Percentiles rank a stretch among this genome's conserved stretches.
phyloP scores from a whole-genome alignment of 2,113 vertebrate species.

The Fregetta grallaria region DNA sequence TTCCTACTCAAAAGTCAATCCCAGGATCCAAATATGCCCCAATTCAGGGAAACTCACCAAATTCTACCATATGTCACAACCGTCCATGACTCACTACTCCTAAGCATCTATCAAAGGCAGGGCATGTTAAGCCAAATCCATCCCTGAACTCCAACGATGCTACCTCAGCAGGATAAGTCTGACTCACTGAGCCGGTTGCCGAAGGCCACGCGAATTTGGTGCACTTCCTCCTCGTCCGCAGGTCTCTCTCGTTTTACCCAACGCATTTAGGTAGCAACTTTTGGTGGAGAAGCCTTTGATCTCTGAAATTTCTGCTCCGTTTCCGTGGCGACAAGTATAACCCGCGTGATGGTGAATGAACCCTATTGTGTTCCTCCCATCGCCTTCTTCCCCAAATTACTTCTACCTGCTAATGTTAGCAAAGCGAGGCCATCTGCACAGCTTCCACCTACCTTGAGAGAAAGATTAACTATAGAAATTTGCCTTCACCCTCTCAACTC shows the following conservation, averaged over 20 bases:
- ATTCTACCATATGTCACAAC: neutral
- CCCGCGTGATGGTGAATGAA: neutral
- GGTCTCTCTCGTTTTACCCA: neutral
- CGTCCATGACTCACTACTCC: neutral
- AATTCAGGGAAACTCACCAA: neutral
- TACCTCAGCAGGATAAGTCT: neutral
- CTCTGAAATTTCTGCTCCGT: constrained; percentile 14
- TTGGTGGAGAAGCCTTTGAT: constrained; percentile 45
- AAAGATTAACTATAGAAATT: neutral
- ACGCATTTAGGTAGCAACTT: neutral
- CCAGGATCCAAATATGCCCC: neutral
- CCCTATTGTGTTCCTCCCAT: neutral
- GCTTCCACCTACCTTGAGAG: neutral
- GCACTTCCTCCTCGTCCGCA: neutral
- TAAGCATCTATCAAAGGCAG: neutral
- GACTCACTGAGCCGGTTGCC: neutral
- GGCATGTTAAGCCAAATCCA: neutral
- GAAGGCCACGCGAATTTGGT: neutral
- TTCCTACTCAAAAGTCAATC: neutral
- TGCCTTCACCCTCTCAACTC: neutral
- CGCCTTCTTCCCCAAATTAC: constrained; percentile 7
- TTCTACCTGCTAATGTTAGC: neutral
- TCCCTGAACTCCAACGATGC: neutral
- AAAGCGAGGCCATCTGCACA: neutral
- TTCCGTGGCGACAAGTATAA: neutral